Conservation (phyloP, 2,113 vertebrate genomes). For the Plecotus auritus region DNA sequence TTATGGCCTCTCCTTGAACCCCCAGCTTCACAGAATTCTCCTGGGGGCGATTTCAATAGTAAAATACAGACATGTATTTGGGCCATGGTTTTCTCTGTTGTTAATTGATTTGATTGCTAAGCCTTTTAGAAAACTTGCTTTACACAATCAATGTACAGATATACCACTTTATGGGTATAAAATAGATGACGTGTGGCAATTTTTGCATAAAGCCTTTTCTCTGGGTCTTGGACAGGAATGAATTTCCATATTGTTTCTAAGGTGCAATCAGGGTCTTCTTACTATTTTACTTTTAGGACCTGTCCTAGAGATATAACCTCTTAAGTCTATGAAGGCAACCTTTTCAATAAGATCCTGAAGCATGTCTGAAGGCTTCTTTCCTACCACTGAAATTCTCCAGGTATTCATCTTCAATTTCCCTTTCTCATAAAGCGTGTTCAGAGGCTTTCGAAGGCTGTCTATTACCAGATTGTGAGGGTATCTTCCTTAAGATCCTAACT, state of each 20-base stretch:
- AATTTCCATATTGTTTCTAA: not conserved
- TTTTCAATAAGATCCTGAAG: not conserved
- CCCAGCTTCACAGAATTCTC: not conserved
- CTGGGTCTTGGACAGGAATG: not conserved
- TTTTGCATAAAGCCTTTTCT: not conserved
- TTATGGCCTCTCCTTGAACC: not conserved
- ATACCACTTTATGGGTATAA: not conserved
- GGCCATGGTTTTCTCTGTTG: not conserved
- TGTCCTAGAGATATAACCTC: not conserved
- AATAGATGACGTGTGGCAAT: not conserved
- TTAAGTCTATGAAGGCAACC: not conserved
- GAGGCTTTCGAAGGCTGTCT: not conserved
- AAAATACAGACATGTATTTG: not conserved
- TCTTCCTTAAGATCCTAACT: not conserved
- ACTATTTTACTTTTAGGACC: not conserved
- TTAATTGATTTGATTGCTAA: conserved; percentile 24
- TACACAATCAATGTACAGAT: not conserved
- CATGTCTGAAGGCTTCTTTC: not conserved
- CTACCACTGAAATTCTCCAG: not conserved
- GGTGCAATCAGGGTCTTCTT: not conserved
- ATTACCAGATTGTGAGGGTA: not conserved
- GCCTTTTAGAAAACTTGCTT: not conserved
- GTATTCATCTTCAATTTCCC: not conserved
- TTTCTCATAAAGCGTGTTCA: not conserved
- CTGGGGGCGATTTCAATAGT: not conserved